Base-by-base conservation (phyloP, 2,797 vertebrate genomes). In the Columba guinea region DNA sequence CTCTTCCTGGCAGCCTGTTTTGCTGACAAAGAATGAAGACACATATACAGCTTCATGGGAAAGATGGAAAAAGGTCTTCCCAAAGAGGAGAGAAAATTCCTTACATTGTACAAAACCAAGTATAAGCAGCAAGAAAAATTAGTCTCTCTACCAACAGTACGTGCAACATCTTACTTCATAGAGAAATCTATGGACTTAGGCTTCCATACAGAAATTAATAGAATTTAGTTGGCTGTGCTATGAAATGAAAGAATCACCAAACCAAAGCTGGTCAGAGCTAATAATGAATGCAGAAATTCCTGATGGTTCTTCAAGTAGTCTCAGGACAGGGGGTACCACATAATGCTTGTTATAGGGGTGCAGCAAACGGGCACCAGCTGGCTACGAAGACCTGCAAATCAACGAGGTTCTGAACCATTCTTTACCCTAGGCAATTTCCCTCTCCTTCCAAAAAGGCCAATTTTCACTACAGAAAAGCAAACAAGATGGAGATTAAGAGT, bases 321-420 rank as follows among this genome's bases (percentile, higher is more conserved):
- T 69, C 34, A 65, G 41, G 51, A 62, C 8, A 41, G 39, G 90
- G 13, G 14, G 15, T 7, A 22, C 11, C 6, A 49, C 15, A 16
- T n/a, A 44, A 84, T 5, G 23, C 4, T 82, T 34, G 2, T 46
- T 19, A 53, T 13, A 78, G 12, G 5, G 52, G 24, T 1, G 3
- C 14, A 63, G 23, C 34, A 51, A 85, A 48, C 8, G 30, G 28
- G 34, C 13, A 59, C 28, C 34, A 13, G 2, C 27, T 24, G 4
- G 5, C 11, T 78, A 39, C 15, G 34, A 81, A 37, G 17, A 60
- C 12, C 21, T 58, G 28, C 44, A 89, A 89, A 75, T 9, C 56
- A 81, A 30, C 10, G 60, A 1, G 0, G 0, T 4, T 39, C 17
- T 14, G 37, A 62, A 14, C 6, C 20, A 0, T 49, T 65, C 37